Conservation (phyloP, 2,888 invertebrate species). For the Microplitis manilae region DNA sequence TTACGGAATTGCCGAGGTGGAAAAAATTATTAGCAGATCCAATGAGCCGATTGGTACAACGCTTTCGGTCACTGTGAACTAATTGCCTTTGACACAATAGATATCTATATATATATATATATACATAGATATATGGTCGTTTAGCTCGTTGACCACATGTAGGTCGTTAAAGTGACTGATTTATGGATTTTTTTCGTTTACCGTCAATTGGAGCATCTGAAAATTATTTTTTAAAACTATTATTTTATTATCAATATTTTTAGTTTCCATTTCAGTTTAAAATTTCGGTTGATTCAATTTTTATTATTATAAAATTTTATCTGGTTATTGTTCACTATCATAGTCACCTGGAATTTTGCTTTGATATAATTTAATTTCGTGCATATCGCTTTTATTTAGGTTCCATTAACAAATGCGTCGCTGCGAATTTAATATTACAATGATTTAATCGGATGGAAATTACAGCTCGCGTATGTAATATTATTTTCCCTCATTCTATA, state of each 20-base stretch:
- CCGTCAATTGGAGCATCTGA: not conserved
- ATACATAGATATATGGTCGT: not conserved
- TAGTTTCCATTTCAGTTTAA: not conserved
- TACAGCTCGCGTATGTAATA: no score
- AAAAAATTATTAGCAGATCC: constrained; percentile 42
- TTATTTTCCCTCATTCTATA: no score
- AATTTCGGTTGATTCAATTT: not conserved
- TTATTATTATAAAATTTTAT: no score
- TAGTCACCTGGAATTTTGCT: no score
- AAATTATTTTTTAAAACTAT: constrained; percentile 1
- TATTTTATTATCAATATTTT: not conserved
- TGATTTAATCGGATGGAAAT: no score
- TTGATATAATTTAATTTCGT: no score
- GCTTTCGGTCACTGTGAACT: constrained; percentile 36
- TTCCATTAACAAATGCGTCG: no score
- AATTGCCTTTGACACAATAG: constrained; percentile 40
- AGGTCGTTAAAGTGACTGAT: not conserved
- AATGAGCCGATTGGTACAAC: constrained; percentile 31
- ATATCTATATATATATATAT: constrained; percentile 17
- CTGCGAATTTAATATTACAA: no score
- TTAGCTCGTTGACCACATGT: not conserved
- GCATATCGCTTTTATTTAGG: no score
- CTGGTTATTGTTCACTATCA: no score
- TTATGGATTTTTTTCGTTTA: not conserved
- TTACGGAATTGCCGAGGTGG: constrained; percentile 36